Evolutionary conservation across 2,888 invertebrate genomes (phyloP), one percentile per base, ranked within the genome.

Genomic region (Dione vanillae): DNA sequence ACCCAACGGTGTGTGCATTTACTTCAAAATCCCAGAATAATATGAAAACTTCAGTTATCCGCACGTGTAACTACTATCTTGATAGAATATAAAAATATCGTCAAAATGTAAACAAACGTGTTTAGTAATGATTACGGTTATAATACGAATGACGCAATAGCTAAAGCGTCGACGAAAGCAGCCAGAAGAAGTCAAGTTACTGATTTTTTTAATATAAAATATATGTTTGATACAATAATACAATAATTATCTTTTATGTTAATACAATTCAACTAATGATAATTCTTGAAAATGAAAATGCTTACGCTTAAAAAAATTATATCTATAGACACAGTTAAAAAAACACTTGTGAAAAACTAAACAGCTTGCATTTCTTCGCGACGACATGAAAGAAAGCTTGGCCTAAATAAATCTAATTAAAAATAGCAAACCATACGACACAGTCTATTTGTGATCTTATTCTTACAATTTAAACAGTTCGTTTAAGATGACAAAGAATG

Each of bases 351-450:
- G 27, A 51, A 62, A 49, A 70, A 54, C 37, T 67, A 47, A 27
- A 67, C 65, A 70, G 65, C 16, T 70, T 52, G 59, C 70, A 47
- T 35, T 67, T 67, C 70, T 59, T 45, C 19, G 52, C 67, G 65
- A 61, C 41, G 73, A 67, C 65, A 58, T 65, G 67, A 54, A 67
- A 73, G 67, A 65, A 64, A 51, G 67, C 49, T 65, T 64, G 73
- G 54, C 73, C 73, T 70, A 70, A 65, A 73, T 73, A 70, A 70
- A 73, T 52, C 70, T 73, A 73, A 73, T 73, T 73, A 73, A 73
- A 73, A 73, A 73, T 70, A 70, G 70, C 65, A 54, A 65, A 47
- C 70, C 43, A 64, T 65, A 59, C 65, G 52, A 64, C 40, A 51
- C 62, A 10, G 20, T 47, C 49, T 64, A 37, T 37, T 49, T n/a